Base-by-base conservation (phyloP, 2,113 vertebrate species). In the Sigmodon hispidus region DNA sequence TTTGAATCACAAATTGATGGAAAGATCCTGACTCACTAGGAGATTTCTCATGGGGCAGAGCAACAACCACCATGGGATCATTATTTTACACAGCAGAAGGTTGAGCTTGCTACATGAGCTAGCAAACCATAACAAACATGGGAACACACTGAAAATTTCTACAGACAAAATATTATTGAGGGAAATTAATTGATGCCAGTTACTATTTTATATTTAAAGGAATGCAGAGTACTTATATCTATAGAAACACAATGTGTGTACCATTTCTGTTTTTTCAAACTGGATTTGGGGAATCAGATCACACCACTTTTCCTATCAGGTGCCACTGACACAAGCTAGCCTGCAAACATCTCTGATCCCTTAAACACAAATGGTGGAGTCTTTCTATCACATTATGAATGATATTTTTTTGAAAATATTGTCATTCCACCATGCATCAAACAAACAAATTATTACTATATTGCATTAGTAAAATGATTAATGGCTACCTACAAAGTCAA, bases 351-450 rank as follows among this genome's bases (percentile, higher is more conserved):
- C 43, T 93, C 31, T 15, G 43, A 43, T 40, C 48, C 45, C 48
- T 48, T 26, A 86, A 67, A 65, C 3, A 2, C 7, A 52, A n/a
- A 36, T 70, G 63, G 15, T n/a, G 73, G 6, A 3, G 61, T 73
- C 69, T 59, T 34, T 69, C 45, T 48, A 34, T n/a, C 55, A 65
- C 22, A 61, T 13, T 9, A 36, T 57, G 70, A 70, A 43, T 43
- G 52, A 21, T 11, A 88, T 88, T 90, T 70, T 52, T 93, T 84
- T 81, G 81, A 87, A 83, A 94, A 94, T 36, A 31, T 22, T 81
- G 69, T 70, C 40, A 34, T 16, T 77, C 48, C 65, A 43, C 22
- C 34, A 29, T 31, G 52, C 12, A 15, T 90, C 31, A 22, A 63
- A 34, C 43, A 34, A 57, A 43, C 5, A 57, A 70, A 55, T 67